Base-by-base conservation (phyloP, 2,113 vertebrate species). In the Nothobranchius furzeri region DNA sequence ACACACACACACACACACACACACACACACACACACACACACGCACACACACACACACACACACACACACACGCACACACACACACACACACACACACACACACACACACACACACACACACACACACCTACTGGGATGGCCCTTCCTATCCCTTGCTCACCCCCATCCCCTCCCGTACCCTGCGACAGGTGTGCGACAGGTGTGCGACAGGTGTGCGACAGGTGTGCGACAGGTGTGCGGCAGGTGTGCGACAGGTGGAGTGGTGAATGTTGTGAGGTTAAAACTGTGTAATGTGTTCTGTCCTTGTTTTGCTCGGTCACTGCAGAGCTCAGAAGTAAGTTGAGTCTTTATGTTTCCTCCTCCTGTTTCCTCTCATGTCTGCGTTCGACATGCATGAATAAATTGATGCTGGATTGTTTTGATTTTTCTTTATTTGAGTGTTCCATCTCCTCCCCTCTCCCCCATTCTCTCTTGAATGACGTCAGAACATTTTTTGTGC, bases 241-340 rank as follows among this genome's bases (percentile, higher is more conserved):
- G 1, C 20, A 20, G 20, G 20, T 20, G 20, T 85, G 89, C 88
- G 86, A 88, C 58, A 89, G 83, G 85, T 91, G 86, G 89, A 88
- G 88, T 76, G 75, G 88, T 91, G 88, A 87, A 89, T 91, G 90
- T 91, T 71, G 84, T 92, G 89, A 74, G 86, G 85, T 92, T 94
- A 92, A 94, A 94, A 90, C 89, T 91, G 76, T 91, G 82, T 93
- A 87, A 86, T 94, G 91, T 95, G 93, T 92, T 95, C 92, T 95
- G 92, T 95, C 90, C 92, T 91, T 93, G 94, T 94, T 94, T 87
- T 83, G 87, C 94, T 87, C 89, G 89, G 75, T 92, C 93, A 92
- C 90, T 77, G 91, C 94, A 96, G 95, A 94, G 95, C 95, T 92
- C 95, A 96, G 92, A 96, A 95, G 95, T 96, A 95, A 97, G 95